phyloP scores from a whole-genome alignment of 2,113 vertebrate genomes.

The Paramisgurnus dabryanus region DNA sequence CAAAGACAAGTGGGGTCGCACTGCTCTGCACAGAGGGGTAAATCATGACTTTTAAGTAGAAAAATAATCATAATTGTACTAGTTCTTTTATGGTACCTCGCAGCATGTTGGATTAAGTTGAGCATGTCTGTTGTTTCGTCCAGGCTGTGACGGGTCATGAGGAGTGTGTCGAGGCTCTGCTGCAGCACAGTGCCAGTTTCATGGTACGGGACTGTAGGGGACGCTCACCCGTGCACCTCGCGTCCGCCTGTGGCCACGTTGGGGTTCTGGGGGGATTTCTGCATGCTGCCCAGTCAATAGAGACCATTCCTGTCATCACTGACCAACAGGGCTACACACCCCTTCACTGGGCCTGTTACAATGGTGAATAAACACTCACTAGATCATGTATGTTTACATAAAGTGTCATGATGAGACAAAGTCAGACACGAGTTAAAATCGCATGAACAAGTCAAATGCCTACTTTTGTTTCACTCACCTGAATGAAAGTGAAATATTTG shows the following conservation, averaged over 20 bases:
- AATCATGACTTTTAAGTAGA: slow-evolving; percentile 53
- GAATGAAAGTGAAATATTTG: too few species aligned
- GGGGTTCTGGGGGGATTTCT: slow-evolving; percentile 92
- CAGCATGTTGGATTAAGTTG: background rate
- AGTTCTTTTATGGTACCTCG: background rate
- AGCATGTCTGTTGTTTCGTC: background rate
- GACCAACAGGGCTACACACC: slow-evolving; percentile 97
- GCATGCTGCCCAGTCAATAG: slow-evolving; percentile 85
- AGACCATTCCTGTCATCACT: slow-evolving; percentile 82
- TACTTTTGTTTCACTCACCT: too few species aligned
- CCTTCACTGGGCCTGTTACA: slow-evolving; percentile 98
- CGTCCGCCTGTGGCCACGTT: slow-evolving; percentile 92
- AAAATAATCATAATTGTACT: background rate
- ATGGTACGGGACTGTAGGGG: slow-evolving; percentile 87
- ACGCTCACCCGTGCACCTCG: slow-evolving; percentile 90
- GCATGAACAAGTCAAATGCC: too few species aligned
- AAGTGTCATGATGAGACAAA: background rate
- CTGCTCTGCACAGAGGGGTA: slow-evolving; percentile 93
- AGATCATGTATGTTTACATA: background rate
- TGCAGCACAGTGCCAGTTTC: slow-evolving; percentile 93
- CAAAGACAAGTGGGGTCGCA: slow-evolving; percentile 97
- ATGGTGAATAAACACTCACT: slow-evolving; percentile 76
- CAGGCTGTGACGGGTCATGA: slow-evolving; percentile 96
- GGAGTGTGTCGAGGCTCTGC: slow-evolving; percentile 93
- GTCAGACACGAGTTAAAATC: background rate